phyloP scores from a whole-genome alignment of 2,888 invertebrate species.

The Dusona sp. region DNA sequence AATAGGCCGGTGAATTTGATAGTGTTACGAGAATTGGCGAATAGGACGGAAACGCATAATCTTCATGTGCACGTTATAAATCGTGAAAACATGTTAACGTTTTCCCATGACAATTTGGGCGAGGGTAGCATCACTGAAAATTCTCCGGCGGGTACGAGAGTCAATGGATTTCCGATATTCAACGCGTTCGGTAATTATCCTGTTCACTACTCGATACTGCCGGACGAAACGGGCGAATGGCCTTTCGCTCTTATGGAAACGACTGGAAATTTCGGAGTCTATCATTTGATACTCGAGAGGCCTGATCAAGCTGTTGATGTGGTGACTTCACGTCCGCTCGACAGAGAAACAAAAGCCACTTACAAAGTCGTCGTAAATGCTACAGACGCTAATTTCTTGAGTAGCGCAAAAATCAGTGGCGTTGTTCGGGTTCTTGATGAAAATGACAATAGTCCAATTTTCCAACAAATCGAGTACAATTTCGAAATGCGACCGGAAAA shows the following conservation, averaged over 20 bases:
- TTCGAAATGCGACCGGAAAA: slow-evolving; percentile 87
- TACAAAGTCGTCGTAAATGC: slow-evolving; percentile 93
- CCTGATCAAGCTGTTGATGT: slow-evolving; percentile 88
- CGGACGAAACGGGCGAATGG: slow-evolving; percentile 87
- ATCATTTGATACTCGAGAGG: slow-evolving; percentile 78
- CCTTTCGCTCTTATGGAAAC: slow-evolving; percentile 90
- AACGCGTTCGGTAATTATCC: slow-evolving; percentile 89
- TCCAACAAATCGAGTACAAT: slow-evolving; percentile 91
- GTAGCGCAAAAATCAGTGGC: slow-evolving; percentile 92
- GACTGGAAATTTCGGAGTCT: slow-evolving; percentile 86
- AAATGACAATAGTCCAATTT: slow-evolving; percentile 96
- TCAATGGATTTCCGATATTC: slow-evolving; percentile 90
- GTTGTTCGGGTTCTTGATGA: slow-evolving; percentile 91
- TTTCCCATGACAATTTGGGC: slow-evolving; percentile 88
- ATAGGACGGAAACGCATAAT: slow-evolving; percentile 92
- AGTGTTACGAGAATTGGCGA: slow-evolving; percentile 92
- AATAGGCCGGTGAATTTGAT: slow-evolving; percentile 93
- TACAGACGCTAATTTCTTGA: slow-evolving; percentile 91
- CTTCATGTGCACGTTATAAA: slow-evolving; percentile 94
- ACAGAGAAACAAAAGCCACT: slow-evolving; percentile 90
- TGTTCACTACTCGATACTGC: slow-evolving; percentile 92
- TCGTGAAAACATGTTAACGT: slow-evolving; percentile 92
- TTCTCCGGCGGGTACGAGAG: slow-evolving; percentile 89
- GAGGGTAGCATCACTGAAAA: slow-evolving; percentile 93
- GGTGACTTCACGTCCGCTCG: slow-evolving; percentile 91